Percentiles rank a stretch among this genome's conserved stretches.
Evolutionary conservation across 2,888 invertebrate genomes (phyloP).

Genomic region (Lycophotia porphyrea): DNA sequence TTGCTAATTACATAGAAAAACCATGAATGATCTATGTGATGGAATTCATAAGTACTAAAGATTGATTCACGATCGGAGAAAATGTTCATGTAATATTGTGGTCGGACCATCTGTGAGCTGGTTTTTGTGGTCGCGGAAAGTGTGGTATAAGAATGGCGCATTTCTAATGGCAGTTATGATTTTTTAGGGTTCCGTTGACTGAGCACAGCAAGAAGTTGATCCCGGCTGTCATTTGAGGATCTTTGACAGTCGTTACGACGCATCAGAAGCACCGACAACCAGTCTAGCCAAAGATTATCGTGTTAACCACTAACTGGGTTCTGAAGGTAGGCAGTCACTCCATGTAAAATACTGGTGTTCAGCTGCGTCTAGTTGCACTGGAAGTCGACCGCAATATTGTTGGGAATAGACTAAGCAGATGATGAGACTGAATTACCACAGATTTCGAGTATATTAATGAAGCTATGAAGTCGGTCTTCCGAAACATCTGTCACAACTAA

Average conservation of each 20-base stretch:
- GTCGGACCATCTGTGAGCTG: slow-evolving; percentile 49
- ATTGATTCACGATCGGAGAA: slow-evolving; percentile 58
- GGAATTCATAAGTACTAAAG: slow-evolving; percentile 54
- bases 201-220: neutral
- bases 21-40: slow-evolving; percentile 51
- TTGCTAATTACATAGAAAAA: slow-evolving; percentile 57
- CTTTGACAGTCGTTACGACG: neutral
- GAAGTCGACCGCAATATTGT: neutral
- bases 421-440: neutral
- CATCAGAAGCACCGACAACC: neutral
- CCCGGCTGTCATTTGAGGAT: neutral
- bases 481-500: neutral
- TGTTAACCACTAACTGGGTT: neutral
- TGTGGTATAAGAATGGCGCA: slow-evolving; percentile 57
- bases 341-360: neutral
- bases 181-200: slow-evolving; percentile 28
- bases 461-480: neutral
- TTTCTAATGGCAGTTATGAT: slow-evolving; percentile 63
- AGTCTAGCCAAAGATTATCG: neutral
- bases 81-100: slow-evolving; percentile 52
- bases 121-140: slow-evolving; percentile 65
- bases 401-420: neutral
- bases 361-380: neutral
- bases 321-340: neutral
- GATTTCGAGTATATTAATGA: neutral